Evolutionary conservation across 2,113 vertebrate species (phyloP), one percentile per base, ranked within the genome.

Genomic region (Leptobrachium ailaonicum): DNA sequence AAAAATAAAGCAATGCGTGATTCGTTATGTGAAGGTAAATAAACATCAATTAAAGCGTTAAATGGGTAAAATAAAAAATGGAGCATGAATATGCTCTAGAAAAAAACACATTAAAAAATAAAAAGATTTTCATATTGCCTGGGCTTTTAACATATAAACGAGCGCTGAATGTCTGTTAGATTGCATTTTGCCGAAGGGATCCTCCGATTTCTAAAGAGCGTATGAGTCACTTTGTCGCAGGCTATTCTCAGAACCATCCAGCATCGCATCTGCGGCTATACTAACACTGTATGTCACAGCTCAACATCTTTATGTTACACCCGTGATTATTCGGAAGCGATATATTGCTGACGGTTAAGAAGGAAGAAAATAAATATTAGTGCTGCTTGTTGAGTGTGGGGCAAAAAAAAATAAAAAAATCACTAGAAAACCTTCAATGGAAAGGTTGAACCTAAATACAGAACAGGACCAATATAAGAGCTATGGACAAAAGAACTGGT

Each of bases 211-310:
- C 32, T 77, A 71, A 44, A 62, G 81, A 68, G 74, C 44, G 67
- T 73, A 68, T 73, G 72, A 83, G 71, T 80, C 71, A 73, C 78
- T 73, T 80, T 67, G 78, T 73, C 73, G 45, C 70, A 80, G 78
- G 78, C 77, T 70, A 62, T 53, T 82, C 62, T 77, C 40, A 68
- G 45, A 53, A 64, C 69, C 60, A 81, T 79, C 56, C 77, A 77
- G 77, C 77, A 73, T 66, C 53, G 70, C 58, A 41, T 77, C 53
- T 63, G 64, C 66, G 58, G 58, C 66, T 75, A 71, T 76, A 82
- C 75, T 78, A 82, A 71, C 75, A n/a, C 80, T 77, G 64, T 82
- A 66, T 77, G 78, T 82, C 82, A 70, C 82, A 71, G 74, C 66
- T 56, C 60, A 45, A 53, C 74, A 75, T 56, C 79, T 70, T 63